Base-by-base conservation (phyloP, 2,888 invertebrate genomes). In the Trileptium ribeirensis region DNA sequence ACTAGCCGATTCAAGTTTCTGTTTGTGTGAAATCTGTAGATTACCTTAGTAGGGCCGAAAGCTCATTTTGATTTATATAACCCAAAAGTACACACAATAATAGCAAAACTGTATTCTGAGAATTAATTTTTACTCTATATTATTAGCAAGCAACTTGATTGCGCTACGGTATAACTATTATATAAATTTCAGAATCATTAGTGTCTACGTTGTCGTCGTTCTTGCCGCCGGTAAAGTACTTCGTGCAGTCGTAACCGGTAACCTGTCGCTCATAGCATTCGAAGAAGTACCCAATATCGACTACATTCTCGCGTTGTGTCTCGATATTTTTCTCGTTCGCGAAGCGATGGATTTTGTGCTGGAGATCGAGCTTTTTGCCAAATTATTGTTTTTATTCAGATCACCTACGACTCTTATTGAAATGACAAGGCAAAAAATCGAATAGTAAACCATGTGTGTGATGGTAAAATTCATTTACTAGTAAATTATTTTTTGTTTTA, bases 311-410 rank as follows among this genome's bases (percentile, higher is more conserved):
- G 91, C 91, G 84, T 88, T 92, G 67, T 91, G 91, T 86, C 87
- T 91, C 79, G 91, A 92, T 86, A 91, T 92, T 82, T 92, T 92
- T 87, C 86, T 92, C 86, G 98, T 98, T 1, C 93, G 99, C 75
- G 98, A 99, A 90, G 95, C 95, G 67, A 91, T 94, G 74, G 97
- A 98, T 87, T 92, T 96, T 84, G 92, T 93, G 8, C 91, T 99
- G 70, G 99, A 99, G 90, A 98, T 99, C 90, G 97, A 97, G 89
- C 92, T 98, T 51, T 97, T 96, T 90, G 96, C 97, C 80, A 97
- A 97, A 92, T 91, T 97, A 79, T 93, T 97, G 87, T 98, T 97
- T 94, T 92, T 97, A 85, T 98, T 96, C 89, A 92, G 97, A 85
- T 96, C 96, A 39, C 97, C 97, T 1, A 96, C 96, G 89, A 97